A percentile compares a stretch with the other conserved stretches of the same genome.
phyloP scores from a whole-genome alignment of 2,113 vertebrate species.

The Dendropsophus ebraccatus region DNA sequence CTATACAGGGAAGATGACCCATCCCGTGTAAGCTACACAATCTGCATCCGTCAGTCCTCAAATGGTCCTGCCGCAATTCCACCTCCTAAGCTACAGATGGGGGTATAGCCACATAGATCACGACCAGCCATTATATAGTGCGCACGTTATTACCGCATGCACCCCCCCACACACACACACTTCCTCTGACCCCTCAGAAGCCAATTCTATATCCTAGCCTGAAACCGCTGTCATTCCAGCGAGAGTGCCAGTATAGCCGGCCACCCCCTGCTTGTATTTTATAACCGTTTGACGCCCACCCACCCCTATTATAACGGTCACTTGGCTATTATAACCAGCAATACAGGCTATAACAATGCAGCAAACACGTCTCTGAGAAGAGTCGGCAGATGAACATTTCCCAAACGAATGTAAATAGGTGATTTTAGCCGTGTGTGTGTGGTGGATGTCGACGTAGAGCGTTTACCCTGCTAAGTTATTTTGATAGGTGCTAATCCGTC shows the following conservation, averaged over 20 bases:
- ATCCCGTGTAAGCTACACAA: no score
- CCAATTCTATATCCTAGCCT: neutral
- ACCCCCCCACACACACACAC: neutral
- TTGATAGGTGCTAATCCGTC: slow-evolving; percentile 77
- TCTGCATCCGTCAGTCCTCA: no score
- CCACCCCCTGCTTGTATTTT: slow-evolving; percentile 2
- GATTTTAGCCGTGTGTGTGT: slow-evolving; percentile 59
- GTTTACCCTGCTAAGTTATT: slow-evolving; percentile 53
- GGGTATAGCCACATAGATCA: neutral
- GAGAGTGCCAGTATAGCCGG: slow-evolving; percentile 42
- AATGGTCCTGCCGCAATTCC: neutral
- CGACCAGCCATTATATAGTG: neutral
- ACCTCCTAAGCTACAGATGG: neutral
- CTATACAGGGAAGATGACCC: no score
- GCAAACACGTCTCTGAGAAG: neutral
- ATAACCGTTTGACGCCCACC: neutral
- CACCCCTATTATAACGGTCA: neutral
- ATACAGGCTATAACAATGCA: neutral
- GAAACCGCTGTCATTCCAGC: neutral
- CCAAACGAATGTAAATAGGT: slow-evolving; percentile 71
- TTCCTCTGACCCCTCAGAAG: neutral
- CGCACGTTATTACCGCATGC: neutral
- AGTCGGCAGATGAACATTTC: slow-evolving; percentile 30
- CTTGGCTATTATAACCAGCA: slow-evolving; percentile 53
- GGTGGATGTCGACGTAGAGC: slow-evolving; percentile 63